These are phyloP conservation scores for Neoseiulus cucumeris DNA, from an alignment of 1,140 invertebrate genomes.

Conservation along the genomic window DNA sequence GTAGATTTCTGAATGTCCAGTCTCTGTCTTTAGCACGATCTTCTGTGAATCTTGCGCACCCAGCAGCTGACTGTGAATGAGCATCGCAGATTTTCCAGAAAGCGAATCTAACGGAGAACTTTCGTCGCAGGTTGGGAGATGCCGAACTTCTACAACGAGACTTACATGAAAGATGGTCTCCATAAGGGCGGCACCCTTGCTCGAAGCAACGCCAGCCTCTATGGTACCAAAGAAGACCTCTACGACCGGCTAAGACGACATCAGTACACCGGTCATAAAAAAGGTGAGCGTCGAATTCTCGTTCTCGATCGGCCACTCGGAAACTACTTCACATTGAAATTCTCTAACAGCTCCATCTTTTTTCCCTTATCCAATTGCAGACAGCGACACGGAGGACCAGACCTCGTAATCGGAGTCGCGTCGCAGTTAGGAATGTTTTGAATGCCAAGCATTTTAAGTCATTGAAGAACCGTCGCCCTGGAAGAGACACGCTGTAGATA, in stretches of 20 bases:
- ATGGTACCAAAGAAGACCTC: constrained; percentile 72
- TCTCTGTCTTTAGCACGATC: no score
- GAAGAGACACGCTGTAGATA: no score
- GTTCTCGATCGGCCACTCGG: no score
- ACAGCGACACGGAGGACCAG: constrained; percentile 1
- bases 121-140: constrained; percentile 49
- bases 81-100: background rate
- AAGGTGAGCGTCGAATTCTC: no score
- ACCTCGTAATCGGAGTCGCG: background rate
- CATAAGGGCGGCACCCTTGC: constrained; percentile 51
- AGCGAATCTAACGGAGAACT: background rate
- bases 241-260: constrained; percentile 85
- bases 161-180: constrained; percentile 72
- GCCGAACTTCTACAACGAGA: constrained; percentile 92
- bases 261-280: constrained; percentile 88
- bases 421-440: no score
- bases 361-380: background rate
- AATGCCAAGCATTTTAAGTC: no score
- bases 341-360: background rate
- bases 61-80: no score
- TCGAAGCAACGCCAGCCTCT: constrained; percentile 73
- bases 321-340: no score
- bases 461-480: no score
- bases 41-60: no score
- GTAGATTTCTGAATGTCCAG: no score